Evolutionary conservation across 2,113 vertebrate species (phyloP).

Genomic region (Cyphomyrus plagiostoma): DNA sequence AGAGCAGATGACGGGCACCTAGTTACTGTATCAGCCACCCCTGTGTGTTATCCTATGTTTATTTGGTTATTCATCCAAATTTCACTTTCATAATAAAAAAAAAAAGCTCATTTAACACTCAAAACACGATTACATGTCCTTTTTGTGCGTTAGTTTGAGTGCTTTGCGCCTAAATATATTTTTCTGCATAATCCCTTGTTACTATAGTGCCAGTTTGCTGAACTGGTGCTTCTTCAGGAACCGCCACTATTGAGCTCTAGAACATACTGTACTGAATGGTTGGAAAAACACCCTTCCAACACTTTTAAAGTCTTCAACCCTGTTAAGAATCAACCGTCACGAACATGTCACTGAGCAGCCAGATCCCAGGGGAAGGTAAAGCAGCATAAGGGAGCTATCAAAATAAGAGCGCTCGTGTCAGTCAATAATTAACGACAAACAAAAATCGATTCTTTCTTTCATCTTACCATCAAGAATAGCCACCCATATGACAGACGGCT

Average conservation of each 20-base stretch:
- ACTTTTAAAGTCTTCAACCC: neutral
- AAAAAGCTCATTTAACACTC: neutral
- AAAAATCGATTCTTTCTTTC: neutral
- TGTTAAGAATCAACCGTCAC: neutral
- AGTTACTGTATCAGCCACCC: neutral
- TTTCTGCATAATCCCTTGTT: neutral
- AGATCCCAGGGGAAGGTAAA: neutral
- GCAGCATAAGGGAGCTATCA: neutral
- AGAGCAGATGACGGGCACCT: neutral
- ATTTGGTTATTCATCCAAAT: neutral
- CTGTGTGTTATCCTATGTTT: neutral
- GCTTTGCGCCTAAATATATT: neutral
- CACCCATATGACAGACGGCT: neutral
- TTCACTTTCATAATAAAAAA: neutral
- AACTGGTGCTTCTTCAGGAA: neutral
- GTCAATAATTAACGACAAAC: neutral
- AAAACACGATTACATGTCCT: neutral
- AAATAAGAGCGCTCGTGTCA: neutral
- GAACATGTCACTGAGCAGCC: neutral
- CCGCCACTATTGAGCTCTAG: neutral
- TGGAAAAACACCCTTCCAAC: neutral
- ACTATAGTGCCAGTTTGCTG: neutral
- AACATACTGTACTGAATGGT: neutral
- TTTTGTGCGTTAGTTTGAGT: neutral
- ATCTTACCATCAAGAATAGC: neutral